Evolutionary conservation across 1,140 invertebrate genomes (phyloP), one percentile per base, ranked within the genome.

Genomic region (Pantala flavescens): DNA sequence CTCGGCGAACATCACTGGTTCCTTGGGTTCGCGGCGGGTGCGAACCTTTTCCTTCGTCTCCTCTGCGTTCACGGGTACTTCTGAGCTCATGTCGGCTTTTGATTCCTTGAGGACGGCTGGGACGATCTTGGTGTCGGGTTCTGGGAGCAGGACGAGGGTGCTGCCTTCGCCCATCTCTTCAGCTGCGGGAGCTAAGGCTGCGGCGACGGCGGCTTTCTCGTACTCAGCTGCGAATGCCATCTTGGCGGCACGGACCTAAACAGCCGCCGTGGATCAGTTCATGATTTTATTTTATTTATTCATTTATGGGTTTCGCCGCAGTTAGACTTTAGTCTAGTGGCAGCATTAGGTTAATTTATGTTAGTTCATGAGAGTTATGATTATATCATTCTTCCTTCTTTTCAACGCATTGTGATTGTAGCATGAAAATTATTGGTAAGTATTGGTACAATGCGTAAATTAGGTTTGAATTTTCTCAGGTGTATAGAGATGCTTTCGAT

Each of bases 151-250:
- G 49, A 63, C 49, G 3, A 63, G n/a, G 5, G 49, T 21, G n/a
- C 49, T 21, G 12, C 49, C 49, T 12, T 63, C 49, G 5, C 16
- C 49, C 16, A 63, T 63, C 49, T 63, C 49, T 12, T 14, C 49
- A 5, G 49, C 14, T 16, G 5, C 14, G 3, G 75, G 75, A 24
- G 55, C 21, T 14, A 76, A 55, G 14, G 75, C 75, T 7, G 73
- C 43, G 10, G 73, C 72, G n/a, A 76, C 72, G 0, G 75, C 75
- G 19, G 75, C 75, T n/a, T 72, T 74, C 63, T 76, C 70, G 63
- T 76, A 76, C 70, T 76, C 73, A 43, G 63, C 24, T 19, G 75
- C 75, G 42, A 76, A 76, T 7, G 74, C n/a, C 7, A 70, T 71
- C 72, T 74, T 76, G 3, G 75, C 75, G 10, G 28, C 23, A 28